Base-by-base conservation (phyloP, 1,140 invertebrate species). In the Lysiphlebus fabarum region DNA sequence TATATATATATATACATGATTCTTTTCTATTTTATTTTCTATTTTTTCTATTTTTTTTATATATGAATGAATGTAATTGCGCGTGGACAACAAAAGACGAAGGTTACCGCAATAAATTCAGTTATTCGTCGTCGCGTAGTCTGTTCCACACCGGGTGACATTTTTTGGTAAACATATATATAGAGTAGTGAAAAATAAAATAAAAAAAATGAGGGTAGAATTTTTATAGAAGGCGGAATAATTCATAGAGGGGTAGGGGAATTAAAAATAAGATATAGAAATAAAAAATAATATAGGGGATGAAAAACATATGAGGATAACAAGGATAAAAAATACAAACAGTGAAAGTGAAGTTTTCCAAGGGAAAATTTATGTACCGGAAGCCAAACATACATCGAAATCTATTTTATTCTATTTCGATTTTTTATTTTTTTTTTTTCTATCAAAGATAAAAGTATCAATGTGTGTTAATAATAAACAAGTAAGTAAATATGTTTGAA, bases 61-160 rank as follows among this genome's bases (percentile, higher is more conserved):
- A 14, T 10, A 49, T 26, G 47, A 26, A 49, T 49, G 47, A 50
- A 42, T 53, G 51, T 54, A 54, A 59, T 59, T 59, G 51, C 50
- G 42, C 43, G 17, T 41, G 33, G 36, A 49, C 54, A 53, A 51
- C 53, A 17, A 33, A 54, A 61, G 48, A 47, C 36, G 51, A 47
- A 59, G 43, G 56, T 42, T 26, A 9, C 14, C 47, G 42, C 58
- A 38, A 70, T 71, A 69, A 70, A 71, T 70, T 64, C 48, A 51
- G 7, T 61, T 62, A 66, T 70, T 71, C 63, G 55, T 64, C 61
- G 66, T 64, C 62, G 56, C 40, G 58, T 56, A 0, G 8, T 36
- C 34, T 49, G 7, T 8, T 2, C 9, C 8, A 33, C 47, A 49
- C 47, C 47, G 47, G 17, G 47, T 49, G 59, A 69, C 63, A 59